Percentiles rank a stretch among this genome's conserved stretches.
Evolutionary conservation across 2,113 vertebrate genomes (phyloP).

Genomic region (Ceratotherium simum): DNA sequence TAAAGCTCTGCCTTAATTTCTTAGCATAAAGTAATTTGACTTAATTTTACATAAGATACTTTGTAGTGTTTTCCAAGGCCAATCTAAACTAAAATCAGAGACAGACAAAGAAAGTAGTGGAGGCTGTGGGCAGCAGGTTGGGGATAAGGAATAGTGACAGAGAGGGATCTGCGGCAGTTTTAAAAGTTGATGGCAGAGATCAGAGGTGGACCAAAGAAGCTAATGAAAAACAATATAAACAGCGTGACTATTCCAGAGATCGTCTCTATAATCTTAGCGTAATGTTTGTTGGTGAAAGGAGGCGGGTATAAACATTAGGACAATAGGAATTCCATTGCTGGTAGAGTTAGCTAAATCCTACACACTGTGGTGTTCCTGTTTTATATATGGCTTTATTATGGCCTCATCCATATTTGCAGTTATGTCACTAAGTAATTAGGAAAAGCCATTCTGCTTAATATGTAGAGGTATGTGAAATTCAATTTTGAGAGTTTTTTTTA

Average conservation of each 20-base stretch:
- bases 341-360: neutral
- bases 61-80: neutral
- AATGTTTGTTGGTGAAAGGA: neutral
- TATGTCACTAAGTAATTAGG: neutral
- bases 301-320: neutral
- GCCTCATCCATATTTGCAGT: neutral
- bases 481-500: neutral
- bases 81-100: neutral
- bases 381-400: neutral
- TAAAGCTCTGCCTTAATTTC: neutral
- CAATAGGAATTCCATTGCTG: neutral
- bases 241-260: neutral
- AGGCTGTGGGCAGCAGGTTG: neutral
- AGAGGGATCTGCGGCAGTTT: neutral
- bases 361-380: neutral
- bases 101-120: neutral
- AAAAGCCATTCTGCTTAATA: neutral
- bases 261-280: neutral
- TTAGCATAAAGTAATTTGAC: neutral
- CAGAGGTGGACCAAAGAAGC: neutral
- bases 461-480: neutral
- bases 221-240: neutral
- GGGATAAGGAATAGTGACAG: neutral
- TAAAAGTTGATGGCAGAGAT: neutral
- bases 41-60: neutral